phyloP scores from a whole-genome alignment of 64 coral and sea anemone species.

The Pocillopora damicornis region DNA sequence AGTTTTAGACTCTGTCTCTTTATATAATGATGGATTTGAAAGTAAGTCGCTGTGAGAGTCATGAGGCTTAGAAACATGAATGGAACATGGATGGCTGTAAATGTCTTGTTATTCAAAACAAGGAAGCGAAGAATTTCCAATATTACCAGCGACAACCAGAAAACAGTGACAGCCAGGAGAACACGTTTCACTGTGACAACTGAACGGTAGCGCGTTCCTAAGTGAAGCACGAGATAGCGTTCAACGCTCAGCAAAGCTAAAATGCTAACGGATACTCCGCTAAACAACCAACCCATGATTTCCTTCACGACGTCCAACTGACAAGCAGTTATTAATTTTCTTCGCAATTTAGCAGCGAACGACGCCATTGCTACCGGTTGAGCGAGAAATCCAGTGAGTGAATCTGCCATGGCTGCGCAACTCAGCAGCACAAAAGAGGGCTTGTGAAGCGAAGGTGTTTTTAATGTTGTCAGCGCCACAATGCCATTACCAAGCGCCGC shows the following conservation, averaged over 20 bases:
- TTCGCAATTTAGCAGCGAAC: constrained; percentile 7
- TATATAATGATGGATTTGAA: constrained; percentile 1
- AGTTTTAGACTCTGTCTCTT: neutral
- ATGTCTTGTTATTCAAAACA: neutral
- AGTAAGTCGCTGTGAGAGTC: constrained; percentile 15
- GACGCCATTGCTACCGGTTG: constrained; percentile 26
- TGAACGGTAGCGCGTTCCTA: neutral
- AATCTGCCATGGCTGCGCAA: constrained; percentile 7
- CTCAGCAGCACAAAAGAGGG: constrained; percentile 21
- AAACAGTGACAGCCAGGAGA: neutral
- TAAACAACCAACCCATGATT: neutral
- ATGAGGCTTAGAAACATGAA: constrained; percentile 1
- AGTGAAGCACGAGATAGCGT: neutral
- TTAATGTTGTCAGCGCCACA: neutral
- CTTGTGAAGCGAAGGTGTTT: constrained; percentile 8
- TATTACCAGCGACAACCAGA: neutral
- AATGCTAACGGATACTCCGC: constrained; percentile 4
- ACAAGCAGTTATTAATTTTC: constrained; percentile 9
- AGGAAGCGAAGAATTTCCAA: constrained; percentile 5
- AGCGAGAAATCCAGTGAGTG: constrained; percentile 13
- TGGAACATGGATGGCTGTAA: neutral
- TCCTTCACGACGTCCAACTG: neutral
- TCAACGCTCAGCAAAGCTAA: constrained; percentile 26
- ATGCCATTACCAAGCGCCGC: constrained; percentile 22
- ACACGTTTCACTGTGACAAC: neutral